Percentiles rank a stretch among this genome's conserved stretches.
These are phyloP conservation scores for Heliconius melpomene DNA, from an alignment of 1,140 invertebrate species.

Conservation along the genomic window DNA sequence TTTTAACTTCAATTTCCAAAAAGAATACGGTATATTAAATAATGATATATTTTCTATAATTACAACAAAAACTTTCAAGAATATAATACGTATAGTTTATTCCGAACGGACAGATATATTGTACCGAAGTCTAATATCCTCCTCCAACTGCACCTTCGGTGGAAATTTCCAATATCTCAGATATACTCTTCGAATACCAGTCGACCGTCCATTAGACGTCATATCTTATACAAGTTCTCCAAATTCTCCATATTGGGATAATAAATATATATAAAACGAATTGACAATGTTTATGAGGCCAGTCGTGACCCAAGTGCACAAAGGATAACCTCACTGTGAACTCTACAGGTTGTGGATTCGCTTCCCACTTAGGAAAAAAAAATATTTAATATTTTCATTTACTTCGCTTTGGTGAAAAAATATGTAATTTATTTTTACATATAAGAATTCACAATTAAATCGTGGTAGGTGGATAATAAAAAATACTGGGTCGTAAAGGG, in stretches of 20 bases:
- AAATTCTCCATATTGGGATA: neutral
- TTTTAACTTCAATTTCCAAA: no score
- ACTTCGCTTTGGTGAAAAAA: no score
- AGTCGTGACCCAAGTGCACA: no score
- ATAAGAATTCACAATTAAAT: no score
- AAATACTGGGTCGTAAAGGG: no score
- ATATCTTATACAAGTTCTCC: slow-evolving; percentile 13
- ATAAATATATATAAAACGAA: neutral
- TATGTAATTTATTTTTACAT: no score
- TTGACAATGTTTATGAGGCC: neutral
- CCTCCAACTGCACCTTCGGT: slow-evolving; percentile 22
- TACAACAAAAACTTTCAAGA: neutral
- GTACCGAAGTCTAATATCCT: slow-evolving; percentile 23
- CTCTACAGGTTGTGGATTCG: no score
- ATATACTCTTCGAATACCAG: slow-evolving; percentile 19
- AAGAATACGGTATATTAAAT: neutral
- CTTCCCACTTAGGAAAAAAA: no score
- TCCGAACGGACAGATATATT: slow-evolving; percentile 11
- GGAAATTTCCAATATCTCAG: slow-evolving; percentile 36
- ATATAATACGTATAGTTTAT: neutral
- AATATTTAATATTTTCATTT: no score
- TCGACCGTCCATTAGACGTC: slow-evolving; percentile 15
- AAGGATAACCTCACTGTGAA: no score
- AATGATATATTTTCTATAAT: neutral
- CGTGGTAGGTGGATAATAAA: no score